Evolutionary conservation across 1,140 invertebrate genomes (phyloP), one percentile per base, ranked within the genome.

Genomic region (Trichoplusia ni): DNA sequence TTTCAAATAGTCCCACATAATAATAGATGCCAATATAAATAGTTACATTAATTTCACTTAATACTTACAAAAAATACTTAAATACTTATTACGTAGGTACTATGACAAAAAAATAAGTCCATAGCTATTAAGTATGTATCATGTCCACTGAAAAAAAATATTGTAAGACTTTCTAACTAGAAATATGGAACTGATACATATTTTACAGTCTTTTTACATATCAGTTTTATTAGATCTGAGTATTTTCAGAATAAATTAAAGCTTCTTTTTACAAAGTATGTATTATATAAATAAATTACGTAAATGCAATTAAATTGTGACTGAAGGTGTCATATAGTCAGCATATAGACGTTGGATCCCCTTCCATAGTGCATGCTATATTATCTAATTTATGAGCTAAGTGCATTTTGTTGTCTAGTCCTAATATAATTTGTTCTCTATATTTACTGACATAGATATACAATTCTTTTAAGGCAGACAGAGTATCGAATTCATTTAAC

Each of bases 381-480:
- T 96, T 97, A 86, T 97, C 96, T 82, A 98, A 91, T 90, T 96
- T 96, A 89, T 97, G 95, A 64, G 96, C 94, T 87, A 98, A 92
- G 89, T 97, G 95, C 91, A 96, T 94, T 90, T 97, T 97, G 80
- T 95, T 93, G 84, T 97, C 96, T 87, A 98, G 92, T 69, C 95
- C 95, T 91, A 96, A 94, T 76, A 97, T 93, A 91, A 98, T 96
- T 93, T 96, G 95, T 90, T 97, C 96, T 91, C 95, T 95, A 91
- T 98, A 98, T 92, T 97, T 98, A 77, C 95, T 96, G 79, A 98
- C 96, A 90, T 98, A 98, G 83, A 98, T 97, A 84, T 98, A 98
- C 56, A 98, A 93, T 90, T 98, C 97, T 91, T 98, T 98, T 64
- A 98, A 92, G 71, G 97, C 97, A 67, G 96, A 96, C 64, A 97